A percentile compares a stretch with the other conserved stretches of the same genome.
phyloP scores from a whole-genome alignment of 2,113 vertebrate genomes.

The Typhlomys cinereus region DNA sequence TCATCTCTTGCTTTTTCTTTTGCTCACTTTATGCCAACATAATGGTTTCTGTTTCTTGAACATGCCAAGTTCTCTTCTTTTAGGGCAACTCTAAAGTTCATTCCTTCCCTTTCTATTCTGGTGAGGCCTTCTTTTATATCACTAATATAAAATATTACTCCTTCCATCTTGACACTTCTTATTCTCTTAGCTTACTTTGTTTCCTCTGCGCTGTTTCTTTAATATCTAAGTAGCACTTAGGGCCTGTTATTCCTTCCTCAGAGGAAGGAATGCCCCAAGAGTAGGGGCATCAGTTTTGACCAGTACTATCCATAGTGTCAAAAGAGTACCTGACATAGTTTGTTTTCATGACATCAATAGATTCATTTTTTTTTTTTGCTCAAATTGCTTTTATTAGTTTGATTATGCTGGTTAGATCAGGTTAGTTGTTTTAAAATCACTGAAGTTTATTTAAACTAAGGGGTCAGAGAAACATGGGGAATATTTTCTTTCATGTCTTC shows the following conservation, averaged over 20 bases:
- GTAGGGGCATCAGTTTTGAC: not conserved
- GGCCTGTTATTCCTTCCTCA: not conserved
- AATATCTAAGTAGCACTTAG: not conserved
- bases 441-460: not conserved
- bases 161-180: not conserved
- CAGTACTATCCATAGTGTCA: not conserved
- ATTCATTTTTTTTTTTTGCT: constrained; percentile 18
- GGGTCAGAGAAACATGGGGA: constrained; percentile 13
- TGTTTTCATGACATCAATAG: not conserved
- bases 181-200: not conserved
- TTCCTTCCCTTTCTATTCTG: not conserved
- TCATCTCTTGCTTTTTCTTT: not conserved
- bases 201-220: not conserved
- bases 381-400: constrained; percentile 53
- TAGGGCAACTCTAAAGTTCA: not conserved
- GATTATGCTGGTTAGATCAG: not conserved
- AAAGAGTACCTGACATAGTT: not conserved
- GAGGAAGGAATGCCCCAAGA: not conserved
- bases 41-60: not conserved
- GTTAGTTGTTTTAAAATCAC: not conserved
- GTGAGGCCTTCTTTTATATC: not conserved
- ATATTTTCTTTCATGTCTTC: not conserved
- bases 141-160: not conserved
- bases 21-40: not conserved
- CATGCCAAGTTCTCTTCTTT: not conserved